Base-by-base conservation (phyloP, 2,888 invertebrate species). In the Drosophila kambysellisi region DNA sequence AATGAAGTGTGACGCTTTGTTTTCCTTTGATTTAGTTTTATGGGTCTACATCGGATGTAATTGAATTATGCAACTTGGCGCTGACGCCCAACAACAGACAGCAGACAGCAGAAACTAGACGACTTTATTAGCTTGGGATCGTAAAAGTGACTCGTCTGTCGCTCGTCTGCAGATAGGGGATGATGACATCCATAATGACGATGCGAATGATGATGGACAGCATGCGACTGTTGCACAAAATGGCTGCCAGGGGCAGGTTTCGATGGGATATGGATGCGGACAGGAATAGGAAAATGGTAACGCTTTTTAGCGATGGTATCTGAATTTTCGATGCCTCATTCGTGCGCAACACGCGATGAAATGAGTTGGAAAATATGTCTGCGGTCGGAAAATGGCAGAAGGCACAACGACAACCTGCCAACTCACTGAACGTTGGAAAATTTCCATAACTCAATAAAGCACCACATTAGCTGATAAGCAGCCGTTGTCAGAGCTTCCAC, bases 21-120 rank as follows among this genome's bases (percentile, higher is more conserved):
- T 90, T 92, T 92, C 87, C 91, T 91, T 92, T 92, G 91, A 92
- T 92, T 92, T 91, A 91, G 90, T 92, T 92, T 92, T 91, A 92
- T 92, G 91, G 83, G 91, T 91, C 92, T 92, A 88, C 92, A 88
- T 91, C 91, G 92, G 91, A 92, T 92, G 92, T 92, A 92, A 92
- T 92, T 92, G 92, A 92, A 92, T 92, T 91, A 92, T 91, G 90
- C 89, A 90, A 91, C 89, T 87, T 91, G 91, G 91, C 91, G 92
- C 88, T 91, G 83, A 79, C 69, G 53, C 63, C 68, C 74, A 70
- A 77, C 67, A 76, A 65, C 80, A 84, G 90, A 50, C 69, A 57
- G 20, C 68, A 67, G 46, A 25, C 12, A 46, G 15, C 25, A 25
- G 25, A 25, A 12, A 46, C 8, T 25, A 46, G 65, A 91, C 91